A percentile compares a stretch with the other conserved stretches of the same genome.
These are phyloP conservation scores for Ametastegia equiseti DNA, from an alignment of 2,888 invertebrate genomes.

Conservation along the genomic window DNA sequence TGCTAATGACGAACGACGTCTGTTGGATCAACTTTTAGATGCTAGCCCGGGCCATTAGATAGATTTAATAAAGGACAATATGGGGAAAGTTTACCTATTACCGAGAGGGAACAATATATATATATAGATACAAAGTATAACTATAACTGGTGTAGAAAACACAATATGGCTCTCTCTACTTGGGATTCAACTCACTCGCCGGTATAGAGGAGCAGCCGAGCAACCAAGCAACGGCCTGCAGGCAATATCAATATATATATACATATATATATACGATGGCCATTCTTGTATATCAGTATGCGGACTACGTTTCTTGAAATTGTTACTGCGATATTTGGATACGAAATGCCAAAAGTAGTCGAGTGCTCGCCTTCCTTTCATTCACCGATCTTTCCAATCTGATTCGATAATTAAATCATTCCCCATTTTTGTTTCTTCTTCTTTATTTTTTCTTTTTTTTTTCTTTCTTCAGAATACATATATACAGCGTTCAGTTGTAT, in stretches of 20 bases:
- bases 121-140: too few relatives aligned
- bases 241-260: constrained; percentile 46
- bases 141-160: constrained; percentile 42
- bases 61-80: constrained; percentile 46
- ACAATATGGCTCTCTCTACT: constrained; percentile 47
- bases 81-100: constrained; percentile 43
- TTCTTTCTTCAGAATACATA: too few relatives aligned
- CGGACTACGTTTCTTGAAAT: constrained; percentile 37
- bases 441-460: background rate
- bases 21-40: constrained; percentile 42
- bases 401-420: background rate
- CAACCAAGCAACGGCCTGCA: constrained; percentile 29
- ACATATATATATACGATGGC: too few relatives aligned
- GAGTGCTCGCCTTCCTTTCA: too few relatives aligned
- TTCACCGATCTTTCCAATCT: constrained; percentile 24
- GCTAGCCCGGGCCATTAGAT: constrained; percentile 20
- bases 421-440: background rate
- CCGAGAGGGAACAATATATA: constrained; percentile 36
- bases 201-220: constrained; percentile 21
- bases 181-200: constrained; percentile 41
- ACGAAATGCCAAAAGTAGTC: constrained; percentile 39
- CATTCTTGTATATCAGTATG: constrained; percentile 45
- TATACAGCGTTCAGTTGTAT: too few relatives aligned
- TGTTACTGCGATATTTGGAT: constrained; percentile 46
- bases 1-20: constrained; percentile 41